Conservation (phyloP, 2,113 vertebrate genomes). For the Brachirus orientalis region DNA sequence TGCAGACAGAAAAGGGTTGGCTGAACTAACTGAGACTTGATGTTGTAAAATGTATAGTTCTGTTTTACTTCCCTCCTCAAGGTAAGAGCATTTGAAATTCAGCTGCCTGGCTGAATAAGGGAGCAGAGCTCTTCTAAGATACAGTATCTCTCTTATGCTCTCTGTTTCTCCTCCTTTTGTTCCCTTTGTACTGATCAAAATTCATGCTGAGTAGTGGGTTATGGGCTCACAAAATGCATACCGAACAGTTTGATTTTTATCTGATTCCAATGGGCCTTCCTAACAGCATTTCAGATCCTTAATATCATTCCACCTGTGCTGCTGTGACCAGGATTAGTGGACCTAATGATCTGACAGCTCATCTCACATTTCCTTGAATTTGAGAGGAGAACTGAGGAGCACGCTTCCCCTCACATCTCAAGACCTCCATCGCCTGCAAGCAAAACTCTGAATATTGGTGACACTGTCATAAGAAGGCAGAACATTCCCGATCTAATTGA, state of each 20-base stretch:
- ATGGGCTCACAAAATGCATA: constrained; percentile 76
- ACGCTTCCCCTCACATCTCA: constrained; percentile 32
- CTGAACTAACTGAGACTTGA: constrained; percentile 54
- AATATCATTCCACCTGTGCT: constrained; percentile 80
- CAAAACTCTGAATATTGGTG: constrained; percentile 38
- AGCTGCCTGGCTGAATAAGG: constrained; percentile 73
- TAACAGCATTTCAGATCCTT: constrained; percentile 82
- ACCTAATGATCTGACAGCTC: constrained; percentile 78
- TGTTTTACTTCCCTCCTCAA: constrained; percentile 67
- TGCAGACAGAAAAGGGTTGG: constrained; percentile 59
- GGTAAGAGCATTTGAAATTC: constrained; percentile 71
- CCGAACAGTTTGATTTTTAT: constrained; percentile 82
- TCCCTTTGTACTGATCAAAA: constrained; percentile 81
- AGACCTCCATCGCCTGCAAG: constrained; percentile 51
- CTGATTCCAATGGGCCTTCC: constrained; percentile 80
- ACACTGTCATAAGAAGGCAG: constrained; percentile 29
- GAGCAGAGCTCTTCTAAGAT: constrained; percentile 65
- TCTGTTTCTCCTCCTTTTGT: constrained; percentile 76
- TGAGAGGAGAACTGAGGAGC: constrained; percentile 44
- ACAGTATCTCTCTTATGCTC: constrained; percentile 66
- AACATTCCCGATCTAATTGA: constrained; percentile 64
- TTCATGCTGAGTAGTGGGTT: constrained; percentile 82
- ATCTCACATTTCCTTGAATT: constrained; percentile 50
- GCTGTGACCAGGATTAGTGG: constrained; percentile 78
- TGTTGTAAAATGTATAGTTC: constrained; percentile 72